These are phyloP conservation scores for Pantala flavescens DNA, from an alignment of 1,140 invertebrate genomes.

Conservation along the genomic window DNA sequence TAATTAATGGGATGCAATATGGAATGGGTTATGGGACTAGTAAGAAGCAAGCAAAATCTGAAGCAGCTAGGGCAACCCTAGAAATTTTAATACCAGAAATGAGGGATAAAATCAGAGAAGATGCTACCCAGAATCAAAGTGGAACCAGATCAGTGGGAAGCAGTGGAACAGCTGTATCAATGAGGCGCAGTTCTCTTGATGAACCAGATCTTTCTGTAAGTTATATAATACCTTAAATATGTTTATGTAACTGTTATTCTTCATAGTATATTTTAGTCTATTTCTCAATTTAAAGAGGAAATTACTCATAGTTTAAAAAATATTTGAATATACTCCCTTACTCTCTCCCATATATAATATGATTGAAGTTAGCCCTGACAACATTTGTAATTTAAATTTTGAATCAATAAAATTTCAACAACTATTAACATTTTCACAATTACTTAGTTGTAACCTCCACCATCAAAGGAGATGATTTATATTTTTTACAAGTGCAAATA, in stretches of 20 bases:
- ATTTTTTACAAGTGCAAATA: no score
- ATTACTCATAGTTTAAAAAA: neutral
- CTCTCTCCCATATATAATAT: no score
- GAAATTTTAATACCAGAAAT: constrained; percentile 92
- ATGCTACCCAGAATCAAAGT: constrained; percentile 26
- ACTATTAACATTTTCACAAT: no score
- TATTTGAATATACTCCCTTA: no score
- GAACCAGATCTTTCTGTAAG: constrained; percentile 54
- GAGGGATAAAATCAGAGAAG: constrained; percentile 59
- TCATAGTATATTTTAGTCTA: neutral
- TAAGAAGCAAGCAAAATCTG: constrained; percentile 90
- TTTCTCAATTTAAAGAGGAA: neutral
- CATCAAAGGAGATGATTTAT: no score
- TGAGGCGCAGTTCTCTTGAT: constrained; percentile 29
- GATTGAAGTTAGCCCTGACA: no score
- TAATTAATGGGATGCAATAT: constrained; percentile 85
- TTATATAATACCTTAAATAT: constrained; percentile 12
- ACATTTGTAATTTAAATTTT: no score
- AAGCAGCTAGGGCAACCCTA: constrained; percentile 78
- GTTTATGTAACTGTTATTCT: neutral
- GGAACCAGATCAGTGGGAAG: neutral
- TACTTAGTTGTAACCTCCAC: no score
- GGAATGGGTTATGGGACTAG: constrained; percentile 85
- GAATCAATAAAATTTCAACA: no score
- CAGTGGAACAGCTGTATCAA: constrained; percentile 20